phyloP scores from a whole-genome alignment of 1,140 invertebrate genomes.

The Meloidogyne hapla region DNA sequence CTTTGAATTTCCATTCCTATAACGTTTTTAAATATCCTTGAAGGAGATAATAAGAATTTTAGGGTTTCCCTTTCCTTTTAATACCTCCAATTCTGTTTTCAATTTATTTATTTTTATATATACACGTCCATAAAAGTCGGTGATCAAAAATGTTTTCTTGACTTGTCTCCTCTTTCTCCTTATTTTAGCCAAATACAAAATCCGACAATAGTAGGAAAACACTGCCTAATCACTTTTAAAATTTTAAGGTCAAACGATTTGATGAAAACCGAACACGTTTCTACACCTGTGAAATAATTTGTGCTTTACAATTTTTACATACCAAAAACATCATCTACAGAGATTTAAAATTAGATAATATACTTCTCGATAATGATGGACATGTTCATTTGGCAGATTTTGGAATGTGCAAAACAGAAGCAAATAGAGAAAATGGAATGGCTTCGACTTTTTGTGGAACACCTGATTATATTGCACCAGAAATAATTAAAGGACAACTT shows the following conservation, averaged over 20 bases:
- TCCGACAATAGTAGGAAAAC: too few species aligned
- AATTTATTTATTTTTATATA: too few species aligned
- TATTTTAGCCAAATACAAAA: background rate
- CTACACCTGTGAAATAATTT: slow-evolving; percentile 99
- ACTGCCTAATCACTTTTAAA: too few species aligned
- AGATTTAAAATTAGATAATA: slow-evolving; percentile 98
- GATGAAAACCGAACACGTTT: slow-evolving; percentile 87
- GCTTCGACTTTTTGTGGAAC: slow-evolving; percentile 72
- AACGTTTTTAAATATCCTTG: too few species aligned
- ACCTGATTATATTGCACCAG: slow-evolving; percentile 89
- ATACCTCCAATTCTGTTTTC: too few species aligned
- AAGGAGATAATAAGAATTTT: too few species aligned
- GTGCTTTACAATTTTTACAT: slow-evolving; percentile 95
- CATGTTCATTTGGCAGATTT: slow-evolving; percentile 98
- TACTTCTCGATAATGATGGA: slow-evolving; percentile 91
- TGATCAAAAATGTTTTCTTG: too few species aligned
- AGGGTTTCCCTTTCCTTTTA: too few species aligned
- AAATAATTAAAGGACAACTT: slow-evolving; percentile 88
- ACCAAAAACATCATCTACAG: slow-evolving; percentile 93
- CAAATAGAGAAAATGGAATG: slow-evolving; percentile 64
- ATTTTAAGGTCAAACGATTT: slow-evolving; percentile 80
- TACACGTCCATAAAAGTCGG: too few species aligned
- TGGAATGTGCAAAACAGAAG: slow-evolving; percentile 78
- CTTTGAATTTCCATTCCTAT: too few species aligned
- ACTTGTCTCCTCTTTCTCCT: too few species aligned